Conservation (phyloP, 23 tunicate species). For the Trididemnum nubilum region DNA sequence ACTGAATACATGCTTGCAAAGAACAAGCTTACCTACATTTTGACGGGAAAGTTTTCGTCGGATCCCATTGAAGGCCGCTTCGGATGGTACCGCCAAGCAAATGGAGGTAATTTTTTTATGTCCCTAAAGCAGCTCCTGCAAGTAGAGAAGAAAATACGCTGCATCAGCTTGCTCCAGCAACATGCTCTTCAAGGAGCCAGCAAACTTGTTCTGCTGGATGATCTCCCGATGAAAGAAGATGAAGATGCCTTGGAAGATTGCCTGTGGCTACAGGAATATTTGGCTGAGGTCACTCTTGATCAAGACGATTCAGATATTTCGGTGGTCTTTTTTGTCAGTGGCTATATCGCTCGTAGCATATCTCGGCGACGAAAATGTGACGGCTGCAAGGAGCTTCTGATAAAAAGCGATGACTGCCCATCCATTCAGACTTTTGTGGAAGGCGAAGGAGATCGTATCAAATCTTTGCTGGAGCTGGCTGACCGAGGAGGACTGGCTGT, state of each 20-base stretch:
- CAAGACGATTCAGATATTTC: background rate
- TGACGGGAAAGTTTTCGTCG: conserved; percentile 10
- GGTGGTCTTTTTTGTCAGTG: background rate
- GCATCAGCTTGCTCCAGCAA: conserved; percentile 5
- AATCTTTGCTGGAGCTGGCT: conserved; percentile 20
- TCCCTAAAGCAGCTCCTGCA: conserved; percentile 12
- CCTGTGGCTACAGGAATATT: background rate
- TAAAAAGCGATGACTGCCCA: conserved; percentile 6
- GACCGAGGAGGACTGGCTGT: conserved; percentile 33
- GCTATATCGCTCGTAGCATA: conserved; percentile 9
- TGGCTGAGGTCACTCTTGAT: background rate
- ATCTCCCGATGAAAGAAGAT: background rate
- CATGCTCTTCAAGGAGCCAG: conserved; percentile 3
- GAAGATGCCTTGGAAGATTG: background rate
- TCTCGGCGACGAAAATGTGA: conserved; percentile 30
- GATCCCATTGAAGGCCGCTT: conserved; percentile 30
- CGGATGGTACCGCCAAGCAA: conserved; percentile 28
- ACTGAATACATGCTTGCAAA: background rate
- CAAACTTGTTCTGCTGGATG: background rate
- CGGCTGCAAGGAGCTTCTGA: background rate
- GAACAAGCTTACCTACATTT: background rate
- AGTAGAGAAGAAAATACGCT: conserved; percentile 24
- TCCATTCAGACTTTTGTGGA: background rate
- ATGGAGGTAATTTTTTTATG: conserved; percentile 26
- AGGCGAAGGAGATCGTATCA: too few species aligned